Percentiles rank a stretch among this genome's conserved stretches.
Conservation (phyloP, 2,113 vertebrate genomes). For the Rhodinocichla rosea region DNA sequence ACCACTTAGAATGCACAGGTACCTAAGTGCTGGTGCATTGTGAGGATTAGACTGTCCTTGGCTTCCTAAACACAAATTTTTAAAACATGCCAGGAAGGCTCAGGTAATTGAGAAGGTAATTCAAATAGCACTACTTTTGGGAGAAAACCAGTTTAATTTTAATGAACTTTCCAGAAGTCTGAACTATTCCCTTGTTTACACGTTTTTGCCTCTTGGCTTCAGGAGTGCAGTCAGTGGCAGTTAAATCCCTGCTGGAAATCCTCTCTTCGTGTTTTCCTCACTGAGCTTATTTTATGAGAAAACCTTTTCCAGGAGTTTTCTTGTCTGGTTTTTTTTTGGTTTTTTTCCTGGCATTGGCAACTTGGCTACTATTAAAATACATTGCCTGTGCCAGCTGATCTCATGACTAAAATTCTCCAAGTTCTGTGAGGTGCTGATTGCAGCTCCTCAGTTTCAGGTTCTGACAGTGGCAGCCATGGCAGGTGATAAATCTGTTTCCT, state of each 20-base stretch:
- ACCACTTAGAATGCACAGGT: not conserved
- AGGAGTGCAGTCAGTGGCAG: not conserved
- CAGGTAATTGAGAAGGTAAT: not conserved
- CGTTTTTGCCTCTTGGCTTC: not conserved
- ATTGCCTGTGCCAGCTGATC: not conserved
- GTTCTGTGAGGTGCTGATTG: not conserved
- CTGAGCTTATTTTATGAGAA: not conserved
- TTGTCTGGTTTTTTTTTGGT: not conserved
- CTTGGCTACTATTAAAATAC: not conserved
- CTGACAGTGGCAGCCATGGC: rapidly evolving
- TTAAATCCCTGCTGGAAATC: not conserved
- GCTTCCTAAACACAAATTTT: not conserved
- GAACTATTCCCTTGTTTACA: not conserved
- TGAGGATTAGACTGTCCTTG: not conserved
- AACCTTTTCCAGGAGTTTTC: not conserved
- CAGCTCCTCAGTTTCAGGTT: not conserved
- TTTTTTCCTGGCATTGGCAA: not conserved
- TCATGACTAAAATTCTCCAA: not conserved
- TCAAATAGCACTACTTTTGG: not conserved
- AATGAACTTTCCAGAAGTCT: not conserved
- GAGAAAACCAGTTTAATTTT: not conserved
- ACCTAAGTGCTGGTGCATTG: not conserved
- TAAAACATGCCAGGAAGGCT: not conserved
- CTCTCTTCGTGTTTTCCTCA: rapidly evolving
- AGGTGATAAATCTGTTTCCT: not conserved